phyloP scores from a whole-genome alignment of 2,113 vertebrate species.

The Microcebus ravelobensis region DNA sequence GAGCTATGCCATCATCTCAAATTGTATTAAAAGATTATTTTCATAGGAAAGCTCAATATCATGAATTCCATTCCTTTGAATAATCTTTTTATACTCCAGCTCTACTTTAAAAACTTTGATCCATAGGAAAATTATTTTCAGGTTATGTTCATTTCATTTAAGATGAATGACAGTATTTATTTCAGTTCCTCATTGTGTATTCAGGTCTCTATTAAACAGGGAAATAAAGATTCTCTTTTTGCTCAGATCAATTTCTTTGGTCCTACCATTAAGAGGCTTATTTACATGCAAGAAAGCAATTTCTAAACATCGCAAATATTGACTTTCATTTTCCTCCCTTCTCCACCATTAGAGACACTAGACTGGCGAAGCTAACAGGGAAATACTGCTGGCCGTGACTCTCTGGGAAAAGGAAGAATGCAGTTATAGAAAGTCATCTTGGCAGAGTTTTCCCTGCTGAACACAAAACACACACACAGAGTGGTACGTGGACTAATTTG shows the following conservation, averaged over 20 bases:
- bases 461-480: not conserved
- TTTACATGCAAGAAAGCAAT: conserved; percentile 58
- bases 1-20: conserved; percentile 5
- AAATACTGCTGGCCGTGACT: not conserved
- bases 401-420: not conserved
- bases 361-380: not conserved
- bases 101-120: conserved; percentile 64
- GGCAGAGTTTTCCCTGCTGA: not conserved
- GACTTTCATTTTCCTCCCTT: conserved; percentile 28
- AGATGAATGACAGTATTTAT: conserved; percentile 71
- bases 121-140: conserved; percentile 67
- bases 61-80: conserved; percentile 57
- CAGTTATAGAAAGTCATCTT: not conserved
- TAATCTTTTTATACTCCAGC: conserved; percentile 60
- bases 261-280: conserved; percentile 57
- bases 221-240: conserved; percentile 68
- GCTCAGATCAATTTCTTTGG: conserved; percentile 57
- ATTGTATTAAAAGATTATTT: conserved; percentile 66
- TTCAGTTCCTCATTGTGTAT: conserved; percentile 62
- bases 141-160: conserved; percentile 62
- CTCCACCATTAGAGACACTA: not conserved
- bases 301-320: conserved; percentile 63
- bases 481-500: not conserved
- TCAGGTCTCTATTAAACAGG: conserved; percentile 56
- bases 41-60: conserved; percentile 42